Conservation (phyloP, 1,140 invertebrate genomes). For the Glossosoma conforme region DNA sequence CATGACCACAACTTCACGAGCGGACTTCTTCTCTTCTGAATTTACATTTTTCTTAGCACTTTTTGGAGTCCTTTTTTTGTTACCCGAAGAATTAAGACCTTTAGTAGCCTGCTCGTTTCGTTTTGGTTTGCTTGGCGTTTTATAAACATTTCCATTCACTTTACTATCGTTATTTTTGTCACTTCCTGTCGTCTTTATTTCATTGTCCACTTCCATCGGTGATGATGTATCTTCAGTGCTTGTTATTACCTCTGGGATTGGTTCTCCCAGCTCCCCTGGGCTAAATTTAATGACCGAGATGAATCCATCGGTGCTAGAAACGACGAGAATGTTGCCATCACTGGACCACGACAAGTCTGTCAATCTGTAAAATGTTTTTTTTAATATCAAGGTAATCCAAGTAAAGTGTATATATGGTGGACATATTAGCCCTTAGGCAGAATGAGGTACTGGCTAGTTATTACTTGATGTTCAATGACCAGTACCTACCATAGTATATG, state of each 20-base stretch:
- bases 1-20: conserved; percentile 37
- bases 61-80: conserved; percentile 13
- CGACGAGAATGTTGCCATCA: conserved; percentile 75
- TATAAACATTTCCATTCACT: conserved; percentile 12
- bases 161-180: too few relatives aligned
- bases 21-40: conserved; percentile 5
- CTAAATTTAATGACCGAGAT: conserved; percentile 87
- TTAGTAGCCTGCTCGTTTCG: too few relatives aligned
- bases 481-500: too few relatives aligned
- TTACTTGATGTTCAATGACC: too few relatives aligned
- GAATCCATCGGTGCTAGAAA: conserved; percentile 93
- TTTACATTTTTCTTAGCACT: conserved; percentile 17
- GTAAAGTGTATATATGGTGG: too few relatives aligned
- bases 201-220: conserved; percentile 13
- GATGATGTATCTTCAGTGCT: conserved; percentile 3
- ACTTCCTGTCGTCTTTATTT: conserved; percentile 3
- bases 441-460: too few relatives aligned
- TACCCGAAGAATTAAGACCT: too few relatives aligned
- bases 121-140: too few relatives aligned
- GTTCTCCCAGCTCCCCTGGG: conserved; percentile 73
- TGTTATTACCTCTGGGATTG: conserved; percentile 47
- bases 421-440: too few relatives aligned
- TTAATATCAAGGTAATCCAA: too few relatives aligned
- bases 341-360: conserved; percentile 90
- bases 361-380: conserved; percentile 56